Base-by-base conservation (phyloP, 2,797 vertebrate species). In the Gila robusta region DNA sequence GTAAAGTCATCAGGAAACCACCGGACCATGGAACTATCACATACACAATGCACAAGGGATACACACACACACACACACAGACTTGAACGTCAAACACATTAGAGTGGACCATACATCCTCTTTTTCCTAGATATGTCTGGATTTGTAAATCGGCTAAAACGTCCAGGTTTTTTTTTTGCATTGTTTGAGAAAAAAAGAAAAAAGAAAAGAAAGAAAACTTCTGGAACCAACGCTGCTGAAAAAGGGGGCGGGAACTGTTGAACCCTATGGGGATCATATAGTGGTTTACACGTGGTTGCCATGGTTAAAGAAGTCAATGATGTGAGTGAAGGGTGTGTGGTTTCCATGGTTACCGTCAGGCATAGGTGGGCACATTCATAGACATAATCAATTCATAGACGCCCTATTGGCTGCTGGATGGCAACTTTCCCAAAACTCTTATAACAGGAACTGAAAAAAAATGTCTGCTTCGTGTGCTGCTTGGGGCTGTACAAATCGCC, bases 1-100 rank as follows among this genome's bases (percentile, higher is more conserved):
- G 47, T 12, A 37, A 64, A 81, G 39, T 84, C 56, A 64, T 52
- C 59, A 83, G 81, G 81, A 82, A 88, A 83, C 19, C 32, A 76
- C 44, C 39, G 23, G 52, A 66, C 78, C 10, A n/a, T 23, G 16
- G 19, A 21, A 28, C 41, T 37, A 73, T 37, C 66, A 71, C 62
- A 74, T 35, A 81, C 26, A 72, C 59, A 67, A 26, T 8, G 10
- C 73, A 56, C 35, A 84, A 49, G 23, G 39, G 17, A 74, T 12
- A 64, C 11, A 66, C 54, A 28, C 44, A 67, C 12, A 2, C 32
- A 32, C 32, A 49, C 6, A 66, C 54, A 28, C 44, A 67, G 6
- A 2, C n/a, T 6, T 23, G 5, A 26, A 76, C 10, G 44, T 1
- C 56, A 74, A 47, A 86, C 52, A 86, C 16, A 67, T 28, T 10